Conservation (phyloP, 2,888 invertebrate species). For the Caenorhabditis parvicauda region DNA sequence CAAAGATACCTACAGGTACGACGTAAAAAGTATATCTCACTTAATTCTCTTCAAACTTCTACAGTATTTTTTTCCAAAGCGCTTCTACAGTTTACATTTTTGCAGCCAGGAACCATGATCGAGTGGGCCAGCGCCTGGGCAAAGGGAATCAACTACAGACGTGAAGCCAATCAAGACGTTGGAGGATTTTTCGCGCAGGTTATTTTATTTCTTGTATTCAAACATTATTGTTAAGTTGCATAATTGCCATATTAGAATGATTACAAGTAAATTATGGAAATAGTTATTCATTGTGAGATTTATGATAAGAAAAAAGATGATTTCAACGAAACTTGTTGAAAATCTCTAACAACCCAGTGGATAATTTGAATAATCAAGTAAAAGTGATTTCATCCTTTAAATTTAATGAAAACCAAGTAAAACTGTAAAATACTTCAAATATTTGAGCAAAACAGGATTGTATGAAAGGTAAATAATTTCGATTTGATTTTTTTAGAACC, state of each 20-base stretch:
- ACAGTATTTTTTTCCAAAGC: neutral
- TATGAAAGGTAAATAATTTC: too few species aligned
- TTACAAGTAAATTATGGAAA: neutral
- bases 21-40: neutral
- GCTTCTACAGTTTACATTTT: slow-evolving; percentile 46
- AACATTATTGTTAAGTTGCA: neutral
- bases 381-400: too few species aligned
- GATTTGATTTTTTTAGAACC: too few species aligned
- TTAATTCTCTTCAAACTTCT: slow-evolving; percentile 6
- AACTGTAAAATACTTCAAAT: too few species aligned
- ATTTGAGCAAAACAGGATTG: too few species aligned
- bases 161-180: slow-evolving; percentile 89
- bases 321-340: too few species aligned
- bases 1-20: neutral
- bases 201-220: slow-evolving; percentile 8
- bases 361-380: too few species aligned
- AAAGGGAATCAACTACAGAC: slow-evolving; percentile 73
- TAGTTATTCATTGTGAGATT: too few species aligned
- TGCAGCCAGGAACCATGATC: slow-evolving; percentile 93
- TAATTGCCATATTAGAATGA: neutral
- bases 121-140: slow-evolving; percentile 98
- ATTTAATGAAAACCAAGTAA: too few species aligned
- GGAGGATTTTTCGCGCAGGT: slow-evolving; percentile 97
- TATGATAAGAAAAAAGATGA: too few species aligned
- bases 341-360: too few species aligned